phyloP scores from a whole-genome alignment of 1,140 invertebrate genomes.

The Lepidurus packardi region DNA sequence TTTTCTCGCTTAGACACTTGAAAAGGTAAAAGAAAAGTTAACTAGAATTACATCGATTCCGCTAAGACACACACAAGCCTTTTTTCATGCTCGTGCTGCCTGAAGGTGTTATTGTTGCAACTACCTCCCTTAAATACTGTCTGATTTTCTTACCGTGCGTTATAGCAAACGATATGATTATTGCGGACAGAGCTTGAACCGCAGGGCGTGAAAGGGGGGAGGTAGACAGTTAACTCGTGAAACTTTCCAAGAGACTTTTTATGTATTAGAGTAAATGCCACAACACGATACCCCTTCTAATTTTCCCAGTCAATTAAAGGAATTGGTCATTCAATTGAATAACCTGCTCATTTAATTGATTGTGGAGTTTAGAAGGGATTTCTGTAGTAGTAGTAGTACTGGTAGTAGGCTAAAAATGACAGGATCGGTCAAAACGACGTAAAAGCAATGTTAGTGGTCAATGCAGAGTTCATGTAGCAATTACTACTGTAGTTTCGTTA shows the following conservation, averaged over 20 bases:
- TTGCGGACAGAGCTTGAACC: background rate
- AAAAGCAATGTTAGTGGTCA: too few species aligned
- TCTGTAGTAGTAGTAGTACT: too few species aligned
- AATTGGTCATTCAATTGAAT: too few species aligned
- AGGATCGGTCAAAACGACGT: too few species aligned
- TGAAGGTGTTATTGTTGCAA: background rate
- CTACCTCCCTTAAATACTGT: background rate
- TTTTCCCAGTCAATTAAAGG: too few species aligned
- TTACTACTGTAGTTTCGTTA: too few species aligned
- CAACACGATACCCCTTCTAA: too few species aligned
- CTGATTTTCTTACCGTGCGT: background rate
- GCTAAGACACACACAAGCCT: background rate
- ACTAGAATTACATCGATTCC: conserved; percentile 19
- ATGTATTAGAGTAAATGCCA: too few species aligned
- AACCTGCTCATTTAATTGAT: too few species aligned
- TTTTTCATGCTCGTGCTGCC: background rate
- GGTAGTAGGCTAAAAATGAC: too few species aligned
- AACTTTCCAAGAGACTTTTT: background rate
- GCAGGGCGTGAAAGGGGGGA: background rate
- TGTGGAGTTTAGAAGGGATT: too few species aligned
- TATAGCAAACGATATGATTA: background rate
- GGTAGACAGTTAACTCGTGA: background rate
- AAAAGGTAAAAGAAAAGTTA: background rate
- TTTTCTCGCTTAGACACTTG: background rate
- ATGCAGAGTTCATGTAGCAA: too few species aligned